Percentiles rank a stretch among this genome's conserved stretches.
phyloP scores from a whole-genome alignment of 2,888 invertebrate genomes.

The Drosophila basisetae region DNA sequence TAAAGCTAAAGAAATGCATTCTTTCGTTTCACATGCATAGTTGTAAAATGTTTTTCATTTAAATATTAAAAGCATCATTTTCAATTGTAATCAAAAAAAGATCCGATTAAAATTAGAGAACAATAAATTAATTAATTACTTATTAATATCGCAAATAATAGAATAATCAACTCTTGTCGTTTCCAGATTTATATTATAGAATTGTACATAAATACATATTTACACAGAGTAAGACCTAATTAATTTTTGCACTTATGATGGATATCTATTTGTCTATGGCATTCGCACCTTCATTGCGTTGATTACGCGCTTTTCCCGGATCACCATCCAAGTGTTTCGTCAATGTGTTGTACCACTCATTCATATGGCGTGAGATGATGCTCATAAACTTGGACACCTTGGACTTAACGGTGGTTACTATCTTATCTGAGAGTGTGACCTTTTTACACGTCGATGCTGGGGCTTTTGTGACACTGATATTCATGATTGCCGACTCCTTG shows the following conservation, averaged over 20 bases:
- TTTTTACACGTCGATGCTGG: conserved; percentile 13
- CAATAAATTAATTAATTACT: conserved; percentile 9
- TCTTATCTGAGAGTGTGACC: conserved; percentile 46
- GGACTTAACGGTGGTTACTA: conserved; percentile 73
- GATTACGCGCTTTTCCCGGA: background rate
- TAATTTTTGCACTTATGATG: background rate
- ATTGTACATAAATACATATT: conserved; percentile 66
- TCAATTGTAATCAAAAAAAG: background rate
- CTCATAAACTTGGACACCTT: conserved; percentile 78
- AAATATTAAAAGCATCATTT: background rate
- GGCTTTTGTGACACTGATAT: conserved; percentile 29
- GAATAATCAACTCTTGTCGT: conserved; percentile 15
- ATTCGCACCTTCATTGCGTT: conserved; percentile 25
- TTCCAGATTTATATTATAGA: conserved; percentile 10
- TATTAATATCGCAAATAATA: conserved; percentile 42
- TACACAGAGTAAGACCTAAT: conserved; percentile 46
- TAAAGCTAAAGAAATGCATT: background rate
- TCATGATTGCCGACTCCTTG: conserved; percentile 57
- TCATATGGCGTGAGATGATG: conserved; percentile 79
- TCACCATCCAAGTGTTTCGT: conserved; percentile 61
- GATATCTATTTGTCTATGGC: conserved; percentile 37
- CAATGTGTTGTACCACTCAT: conserved; percentile 82
- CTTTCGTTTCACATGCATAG: background rate
- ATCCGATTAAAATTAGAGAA: conserved; percentile 4
- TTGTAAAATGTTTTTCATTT: background rate